Conservation (phyloP, 2,113 vertebrate species). For the Zosterops hypoxanthus region DNA sequence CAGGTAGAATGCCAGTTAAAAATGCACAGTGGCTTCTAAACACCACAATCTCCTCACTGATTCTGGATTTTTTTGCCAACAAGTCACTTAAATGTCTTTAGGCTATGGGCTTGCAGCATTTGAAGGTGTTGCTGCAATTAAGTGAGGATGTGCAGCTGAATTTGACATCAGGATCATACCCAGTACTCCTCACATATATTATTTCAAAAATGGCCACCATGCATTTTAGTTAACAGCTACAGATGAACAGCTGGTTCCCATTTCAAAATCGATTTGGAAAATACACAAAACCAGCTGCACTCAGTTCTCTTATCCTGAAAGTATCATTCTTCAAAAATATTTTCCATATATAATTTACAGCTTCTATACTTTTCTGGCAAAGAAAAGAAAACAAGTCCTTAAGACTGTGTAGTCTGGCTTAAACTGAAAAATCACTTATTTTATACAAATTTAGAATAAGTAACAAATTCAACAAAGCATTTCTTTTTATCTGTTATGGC, state of each 20-base stretch:
- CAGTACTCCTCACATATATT: neutral
- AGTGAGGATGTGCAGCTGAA: neutral
- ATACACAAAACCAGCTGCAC: conserved; percentile 58
- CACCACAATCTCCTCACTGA: rapidly evolving
- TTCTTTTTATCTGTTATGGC: neutral
- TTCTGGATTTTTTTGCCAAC: neutral
- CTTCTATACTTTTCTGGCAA: conserved; percentile 49
- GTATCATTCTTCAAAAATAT: conserved; percentile 42
- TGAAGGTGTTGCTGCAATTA: neutral
- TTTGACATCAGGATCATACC: neutral
- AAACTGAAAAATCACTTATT: neutral
- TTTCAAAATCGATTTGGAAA: conserved; percentile 68
- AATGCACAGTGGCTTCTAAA: neutral
- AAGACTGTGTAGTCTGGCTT: conserved; percentile 9
- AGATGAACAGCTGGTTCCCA: conserved; percentile 60
- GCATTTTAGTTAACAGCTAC: conserved; percentile 23
- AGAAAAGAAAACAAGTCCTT: conserved; percentile 32
- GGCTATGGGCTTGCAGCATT: neutral
- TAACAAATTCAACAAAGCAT: neutral
- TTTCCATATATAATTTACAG: conserved; percentile 71
- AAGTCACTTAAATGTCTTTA: neutral
- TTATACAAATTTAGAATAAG: neutral
- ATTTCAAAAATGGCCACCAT: neutral
- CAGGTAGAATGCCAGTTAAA: neutral
- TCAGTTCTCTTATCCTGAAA: conserved; percentile 51